These are phyloP conservation scores for Aphidius ervi DNA, from an alignment of 1,140 invertebrate species.

Conservation along the genomic window DNA sequence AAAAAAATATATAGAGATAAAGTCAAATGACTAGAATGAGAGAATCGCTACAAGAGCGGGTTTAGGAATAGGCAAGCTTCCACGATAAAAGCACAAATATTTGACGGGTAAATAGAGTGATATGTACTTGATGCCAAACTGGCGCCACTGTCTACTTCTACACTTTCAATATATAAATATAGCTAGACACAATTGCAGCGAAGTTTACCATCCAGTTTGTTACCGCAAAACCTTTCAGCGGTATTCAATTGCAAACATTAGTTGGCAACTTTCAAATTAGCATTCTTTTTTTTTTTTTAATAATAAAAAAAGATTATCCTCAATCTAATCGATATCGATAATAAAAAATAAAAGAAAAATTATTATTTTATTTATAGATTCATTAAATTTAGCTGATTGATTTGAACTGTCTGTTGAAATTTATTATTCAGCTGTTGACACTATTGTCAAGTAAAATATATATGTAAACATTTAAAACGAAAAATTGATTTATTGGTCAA, in stretches of 20 bases:
- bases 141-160: conserved; percentile 26
- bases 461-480: no score
- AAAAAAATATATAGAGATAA: not conserved
- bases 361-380: no score
- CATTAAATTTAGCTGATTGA: no score
- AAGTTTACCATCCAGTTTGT: conserved; percentile 37
- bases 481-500: no score
- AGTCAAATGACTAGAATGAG: conserved; percentile 6
- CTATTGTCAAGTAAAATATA: no score
- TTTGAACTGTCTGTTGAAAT: no score
- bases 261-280: conserved; percentile 43
- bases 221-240: conserved; percentile 4
- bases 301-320: not conserved
- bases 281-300: conserved; percentile 1
- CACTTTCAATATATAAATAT: not conserved
- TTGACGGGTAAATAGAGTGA: conserved; percentile 55
- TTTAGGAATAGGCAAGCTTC: conserved; percentile 36
- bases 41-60: conserved; percentile 32
- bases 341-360: no score
- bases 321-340: no score
- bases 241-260: conserved; percentile 44
- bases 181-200: conserved; percentile 1
- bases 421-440: no score
- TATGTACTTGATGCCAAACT: conserved; percentile 47
- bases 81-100: conserved; percentile 55